phyloP scores from a whole-genome alignment of 2,113 vertebrate species.

The Syngnathus scovelli region DNA sequence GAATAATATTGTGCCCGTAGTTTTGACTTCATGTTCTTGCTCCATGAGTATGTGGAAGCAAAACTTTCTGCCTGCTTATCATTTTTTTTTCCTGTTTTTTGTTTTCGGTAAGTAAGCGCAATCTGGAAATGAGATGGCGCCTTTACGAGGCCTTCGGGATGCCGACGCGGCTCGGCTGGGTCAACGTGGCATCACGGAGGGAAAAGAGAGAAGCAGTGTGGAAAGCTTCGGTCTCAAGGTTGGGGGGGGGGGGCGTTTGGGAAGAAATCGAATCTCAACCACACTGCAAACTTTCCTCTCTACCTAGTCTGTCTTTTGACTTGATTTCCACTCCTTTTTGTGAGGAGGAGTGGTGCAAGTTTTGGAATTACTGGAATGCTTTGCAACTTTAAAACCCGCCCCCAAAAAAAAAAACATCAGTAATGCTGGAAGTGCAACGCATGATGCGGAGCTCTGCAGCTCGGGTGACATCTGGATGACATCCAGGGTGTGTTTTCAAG shows the following conservation, averaged over 20 bases:
- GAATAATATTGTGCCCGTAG: too few relatives aligned
- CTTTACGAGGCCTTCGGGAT: conserved; percentile 24
- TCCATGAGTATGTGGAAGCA: too few relatives aligned
- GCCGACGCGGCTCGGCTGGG: conserved; percentile 24
- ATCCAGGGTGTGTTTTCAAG: conserved; percentile 43
- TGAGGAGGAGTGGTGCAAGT: conserved; percentile 47
- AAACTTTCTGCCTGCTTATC: too few relatives aligned
- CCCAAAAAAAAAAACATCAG: not conserved
- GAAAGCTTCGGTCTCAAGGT: conserved; percentile 3
- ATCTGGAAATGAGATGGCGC: not conserved
- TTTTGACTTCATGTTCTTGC: too few relatives aligned
- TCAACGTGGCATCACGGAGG: conserved; percentile 58
- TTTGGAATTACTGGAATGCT: conserved; percentile 68
- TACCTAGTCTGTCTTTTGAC: not conserved
- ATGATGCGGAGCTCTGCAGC: not conserved
- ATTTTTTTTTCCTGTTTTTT: not conserved
- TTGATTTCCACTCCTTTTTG: conserved; percentile 1
- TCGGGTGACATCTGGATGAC: conserved; percentile 56
- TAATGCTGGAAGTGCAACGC: not conserved
- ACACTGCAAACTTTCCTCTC: conserved; percentile 31
- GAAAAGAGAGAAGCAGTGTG: conserved; percentile 33
- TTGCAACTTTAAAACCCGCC: not conserved
- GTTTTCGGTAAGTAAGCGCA: not conserved
- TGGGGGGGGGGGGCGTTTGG: not conserved
- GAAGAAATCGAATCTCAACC: conserved; percentile 27